A percentile compares a stretch with the other conserved stretches of the same genome.
Evolutionary conservation across 2,888 invertebrate genomes (phyloP).

Genomic region (Trichogramma dendrolimi): DNA sequence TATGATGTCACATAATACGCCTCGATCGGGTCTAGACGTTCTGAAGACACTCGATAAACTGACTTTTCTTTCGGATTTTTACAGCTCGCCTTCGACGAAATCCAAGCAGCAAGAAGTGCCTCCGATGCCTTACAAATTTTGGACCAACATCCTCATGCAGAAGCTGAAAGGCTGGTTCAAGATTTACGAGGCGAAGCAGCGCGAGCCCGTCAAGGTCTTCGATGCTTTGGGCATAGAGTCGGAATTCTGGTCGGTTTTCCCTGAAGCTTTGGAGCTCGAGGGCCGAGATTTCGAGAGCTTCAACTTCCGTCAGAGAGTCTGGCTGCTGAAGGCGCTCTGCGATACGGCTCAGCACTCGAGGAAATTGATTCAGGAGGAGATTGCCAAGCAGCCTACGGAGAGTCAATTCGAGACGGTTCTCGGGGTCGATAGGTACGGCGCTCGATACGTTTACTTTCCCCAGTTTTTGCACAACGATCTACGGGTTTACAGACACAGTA

Average conservation of each 20-base stretch:
- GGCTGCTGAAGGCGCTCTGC: slow-evolving; percentile 59
- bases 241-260: slow-evolving; percentile 56
- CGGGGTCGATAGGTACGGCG: slow-evolving; percentile 55
- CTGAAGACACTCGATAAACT: not conserved
- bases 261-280: slow-evolving; percentile 53
- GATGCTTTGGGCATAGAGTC: slow-evolving; percentile 56
- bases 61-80: slow-evolving; percentile 22
- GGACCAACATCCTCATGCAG: slow-evolving; percentile 55
- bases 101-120: slow-evolving; percentile 52
- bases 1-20: slow-evolving; percentile 28
- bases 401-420: slow-evolving; percentile 53
- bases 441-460: slow-evolving; percentile 57
- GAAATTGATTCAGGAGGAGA: slow-evolving; percentile 55
- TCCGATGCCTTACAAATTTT: slow-evolving; percentile 59
- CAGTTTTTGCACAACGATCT: slow-evolving; percentile 56
- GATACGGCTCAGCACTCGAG: slow-evolving; percentile 56
- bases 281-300: slow-evolving; percentile 55
- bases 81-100: slow-evolving; percentile 47
- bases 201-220: slow-evolving; percentile 49
- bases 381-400: slow-evolving; percentile 51
- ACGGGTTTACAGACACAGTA: slow-evolving; percentile 53
- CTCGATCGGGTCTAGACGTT: not conserved
- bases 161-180: slow-evolving; percentile 57
- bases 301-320: slow-evolving; percentile 54
- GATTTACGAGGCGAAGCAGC: slow-evolving; percentile 49